Conservation (phyloP, 1,140 invertebrate genomes). For the Himalopsyche phryganea region DNA sequence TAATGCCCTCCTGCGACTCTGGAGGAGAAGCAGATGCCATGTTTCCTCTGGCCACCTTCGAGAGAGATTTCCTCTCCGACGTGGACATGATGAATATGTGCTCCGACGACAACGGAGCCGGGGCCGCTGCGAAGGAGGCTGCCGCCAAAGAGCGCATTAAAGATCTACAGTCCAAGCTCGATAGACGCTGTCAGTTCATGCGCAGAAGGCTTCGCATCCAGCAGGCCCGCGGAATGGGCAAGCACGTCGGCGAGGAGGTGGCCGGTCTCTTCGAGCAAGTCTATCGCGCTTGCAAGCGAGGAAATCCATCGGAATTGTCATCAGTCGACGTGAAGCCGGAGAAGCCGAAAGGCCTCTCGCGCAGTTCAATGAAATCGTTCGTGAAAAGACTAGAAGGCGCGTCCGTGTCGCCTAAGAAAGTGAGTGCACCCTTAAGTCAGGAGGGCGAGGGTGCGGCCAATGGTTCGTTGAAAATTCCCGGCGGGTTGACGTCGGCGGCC, state of each 20-base stretch:
- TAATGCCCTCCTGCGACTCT: constrained; percentile 35
- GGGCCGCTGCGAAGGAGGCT: constrained; percentile 42
- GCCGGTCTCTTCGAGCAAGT: constrained; percentile 68
- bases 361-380: too few relatives aligned
- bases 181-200: constrained; percentile 66
- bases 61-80: constrained; percentile 54
- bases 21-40: constrained; percentile 53
- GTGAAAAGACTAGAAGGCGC: constrained; percentile 42
- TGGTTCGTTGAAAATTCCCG: constrained; percentile 40
- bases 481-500: constrained; percentile 62
- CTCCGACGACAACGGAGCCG: constrained; percentile 31
- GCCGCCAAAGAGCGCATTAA: constrained; percentile 44
- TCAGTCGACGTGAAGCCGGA: background rate
- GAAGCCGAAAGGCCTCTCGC: constrained; percentile 1
- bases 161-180: constrained; percentile 60
- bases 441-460: constrained; percentile 37
- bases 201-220: constrained; percentile 70
- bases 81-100: constrained; percentile 45
- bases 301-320: constrained; percentile 41
- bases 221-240: constrained; percentile 67
- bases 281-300: constrained; percentile 45
- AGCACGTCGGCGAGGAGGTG: constrained; percentile 72
- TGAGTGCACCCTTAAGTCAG: constrained; percentile 45
- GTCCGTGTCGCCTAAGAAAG: constrained; percentile 37
- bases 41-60: constrained; percentile 59